Base-by-base conservation (phyloP, 2,113 vertebrate species). In the Genyomyrus donnyi region DNA sequence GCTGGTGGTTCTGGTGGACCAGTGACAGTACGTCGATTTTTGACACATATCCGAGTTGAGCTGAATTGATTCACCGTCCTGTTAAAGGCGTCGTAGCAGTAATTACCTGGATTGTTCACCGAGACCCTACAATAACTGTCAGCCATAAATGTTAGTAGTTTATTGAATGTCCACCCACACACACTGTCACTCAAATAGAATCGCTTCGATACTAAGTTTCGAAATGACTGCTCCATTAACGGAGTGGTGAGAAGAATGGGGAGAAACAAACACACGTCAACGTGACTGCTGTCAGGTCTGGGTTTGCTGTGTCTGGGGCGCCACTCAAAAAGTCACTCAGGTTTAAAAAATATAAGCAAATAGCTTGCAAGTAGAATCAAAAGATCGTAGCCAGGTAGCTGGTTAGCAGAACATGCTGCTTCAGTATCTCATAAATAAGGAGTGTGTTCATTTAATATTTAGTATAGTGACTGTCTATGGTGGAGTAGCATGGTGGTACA, bases 141-240 rank as follows among this genome's bases (percentile, higher is more conserved):
- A 85, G 84, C 88, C 62, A 89, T 49, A 89, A 89, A 88, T 24
- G 45, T 88, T 66, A 66, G 56, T 10, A 17, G 21, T 27, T 58
- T 48, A 31, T 89, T 77, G 31, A 27, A 48, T 21, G 45, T 13
- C 66, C 24, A 46, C 62, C 62, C 62, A 89, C 45, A 89, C 46
- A 17, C 1, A 15, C n/a, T 31, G 62, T 70, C 62, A 70, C 62
- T 70, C 62, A 70, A 27, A 13, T 2, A 77, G 31, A 77, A 77
- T n/a, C 15, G 5, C 35, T 77, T 35, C 1, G 5, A 17, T 77
- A 15, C 35, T 19, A 39, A 39, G 70, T 77, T 15, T 15, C 39
- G 70, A 27, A 66, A 66, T 66, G 58, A 27, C 58, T 27, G n/a
- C n/a, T 66, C 24, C 9, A 27, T 27, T n/a, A 66, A 27, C 58